Conservation (phyloP, 1,140 invertebrate genomes). For the Lepeophtheirus salmonis region DNA sequence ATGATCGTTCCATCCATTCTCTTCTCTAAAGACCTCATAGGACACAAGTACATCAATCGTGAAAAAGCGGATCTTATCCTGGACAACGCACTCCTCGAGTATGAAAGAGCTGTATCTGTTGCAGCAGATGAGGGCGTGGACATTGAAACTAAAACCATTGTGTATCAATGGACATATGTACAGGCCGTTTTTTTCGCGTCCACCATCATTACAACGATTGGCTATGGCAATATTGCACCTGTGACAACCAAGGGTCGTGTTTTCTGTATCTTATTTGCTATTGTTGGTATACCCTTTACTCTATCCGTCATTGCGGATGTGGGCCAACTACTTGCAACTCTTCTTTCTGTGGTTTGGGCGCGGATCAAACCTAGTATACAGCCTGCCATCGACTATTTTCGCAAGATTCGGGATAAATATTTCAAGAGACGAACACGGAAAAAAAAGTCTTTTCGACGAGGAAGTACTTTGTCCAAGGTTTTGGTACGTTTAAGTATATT, state of each 20-base stretch:
- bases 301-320: slow-evolving; percentile 79
- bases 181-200: slow-evolving; percentile 11
- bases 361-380: not conserved
- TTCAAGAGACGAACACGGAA: not conserved
- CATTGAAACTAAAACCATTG: not conserved
- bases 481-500: not conserved
- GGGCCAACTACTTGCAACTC: slow-evolving; percentile 60
- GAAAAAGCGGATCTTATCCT: slow-evolving; percentile 1
- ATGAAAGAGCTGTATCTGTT: slow-evolving; percentile 6
- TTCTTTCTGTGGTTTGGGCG: slow-evolving; percentile 22
- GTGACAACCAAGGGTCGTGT: slow-evolving; percentile 59
- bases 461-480: not conserved
- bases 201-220: slow-evolving; percentile 13
- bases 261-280: slow-evolving; percentile 78
- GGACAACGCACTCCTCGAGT: slow-evolving; percentile 1
- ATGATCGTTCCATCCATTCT: not conserved
- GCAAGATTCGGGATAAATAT: not conserved
- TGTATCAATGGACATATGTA: slow-evolving; percentile 11
- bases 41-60: not conserved
- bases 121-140: slow-evolving; percentile 1
- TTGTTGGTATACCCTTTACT: slow-evolving; percentile 77
- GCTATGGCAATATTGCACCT: slow-evolving; percentile 87
- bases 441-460: not conserved
- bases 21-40: not conserved
- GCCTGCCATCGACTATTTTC: not conserved